Evolutionary conservation across 2,797 vertebrate genomes (phyloP).

Genomic region (Emys orbicularis): DNA sequence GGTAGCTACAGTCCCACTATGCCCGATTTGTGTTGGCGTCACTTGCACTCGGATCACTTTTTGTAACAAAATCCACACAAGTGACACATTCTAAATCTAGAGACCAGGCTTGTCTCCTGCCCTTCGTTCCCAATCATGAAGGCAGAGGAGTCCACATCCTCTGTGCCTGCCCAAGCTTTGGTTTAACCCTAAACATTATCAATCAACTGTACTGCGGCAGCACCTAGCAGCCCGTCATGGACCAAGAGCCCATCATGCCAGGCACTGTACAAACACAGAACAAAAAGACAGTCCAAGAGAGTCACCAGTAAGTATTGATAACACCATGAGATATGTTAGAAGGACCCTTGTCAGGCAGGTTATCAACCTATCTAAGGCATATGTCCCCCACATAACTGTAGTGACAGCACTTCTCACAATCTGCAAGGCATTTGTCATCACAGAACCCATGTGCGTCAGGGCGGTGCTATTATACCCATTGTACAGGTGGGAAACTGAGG

Average conservation of each 20-base stretch:
- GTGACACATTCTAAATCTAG: background rate
- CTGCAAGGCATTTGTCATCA: background rate
- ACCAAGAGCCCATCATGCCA: background rate
- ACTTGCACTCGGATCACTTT: rapidly evolving
- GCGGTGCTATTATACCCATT: background rate
- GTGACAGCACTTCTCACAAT: background rate
- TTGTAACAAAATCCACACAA: rapidly evolving
- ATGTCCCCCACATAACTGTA: background rate
- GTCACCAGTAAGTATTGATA: background rate
- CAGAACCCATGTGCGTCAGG: background rate
- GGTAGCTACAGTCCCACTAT: background rate
- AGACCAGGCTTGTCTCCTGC: background rate
- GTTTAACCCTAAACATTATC: background rate
- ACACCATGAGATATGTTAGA: background rate
- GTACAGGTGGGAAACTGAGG: background rate
- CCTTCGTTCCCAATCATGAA: background rate
- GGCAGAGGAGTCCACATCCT: background rate
- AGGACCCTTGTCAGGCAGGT: background rate
- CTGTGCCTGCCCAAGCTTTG: background rate
- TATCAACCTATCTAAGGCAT: background rate
- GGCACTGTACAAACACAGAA: background rate
- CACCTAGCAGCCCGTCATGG: background rate
- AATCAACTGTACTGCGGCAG: background rate
- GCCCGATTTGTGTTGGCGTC: background rate
- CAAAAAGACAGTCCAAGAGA: background rate